Percentiles rank a stretch among this genome's conserved stretches.
Evolutionary conservation across 1,140 invertebrate species (phyloP).

Genomic region (Pseudomyrmex concolor): DNA sequence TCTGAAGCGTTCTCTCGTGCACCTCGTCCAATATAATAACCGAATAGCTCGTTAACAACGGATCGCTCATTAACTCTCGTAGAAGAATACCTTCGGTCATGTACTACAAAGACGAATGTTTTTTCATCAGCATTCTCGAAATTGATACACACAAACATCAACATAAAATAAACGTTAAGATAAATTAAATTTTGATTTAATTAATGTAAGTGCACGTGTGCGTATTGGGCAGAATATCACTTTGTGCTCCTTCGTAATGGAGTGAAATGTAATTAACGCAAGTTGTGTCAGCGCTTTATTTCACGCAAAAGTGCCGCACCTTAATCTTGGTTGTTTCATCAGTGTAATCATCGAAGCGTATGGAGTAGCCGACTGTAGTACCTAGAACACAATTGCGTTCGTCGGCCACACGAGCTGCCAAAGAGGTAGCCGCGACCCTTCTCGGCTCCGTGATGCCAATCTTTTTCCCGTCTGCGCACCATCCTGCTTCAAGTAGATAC

Average conservation of each 20-base stretch:
- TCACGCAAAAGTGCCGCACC: conserved; percentile 83
- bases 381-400: conserved; percentile 93
- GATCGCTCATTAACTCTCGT: conserved; percentile 97
- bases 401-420: conserved; percentile 95
- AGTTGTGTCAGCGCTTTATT: not conserved
- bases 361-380: conserved; percentile 95
- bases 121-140: not conserved
- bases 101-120: conserved; percentile 87
- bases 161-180: conserved; percentile 1
- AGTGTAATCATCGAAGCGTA: conserved; percentile 95
- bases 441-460: conserved; percentile 97
- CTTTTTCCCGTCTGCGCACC: conserved; percentile 89
- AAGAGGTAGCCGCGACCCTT: conserved; percentile 94
- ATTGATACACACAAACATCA: not conserved
- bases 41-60: conserved; percentile 94
- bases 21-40: conserved; percentile 98
- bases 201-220: not conserved
- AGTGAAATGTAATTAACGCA: conserved; percentile 2
- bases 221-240: not conserved
- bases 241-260: not conserved
- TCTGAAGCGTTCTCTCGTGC: conserved; percentile 96
- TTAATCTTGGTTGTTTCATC: conserved; percentile 93
- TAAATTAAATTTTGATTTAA: conserved; percentile 5
- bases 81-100: conserved; percentile 98
- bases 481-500: conserved; percentile 96